Evolutionary conservation across 2,113 vertebrate species (phyloP).

Genomic region (Manacus vitellinus): DNA sequence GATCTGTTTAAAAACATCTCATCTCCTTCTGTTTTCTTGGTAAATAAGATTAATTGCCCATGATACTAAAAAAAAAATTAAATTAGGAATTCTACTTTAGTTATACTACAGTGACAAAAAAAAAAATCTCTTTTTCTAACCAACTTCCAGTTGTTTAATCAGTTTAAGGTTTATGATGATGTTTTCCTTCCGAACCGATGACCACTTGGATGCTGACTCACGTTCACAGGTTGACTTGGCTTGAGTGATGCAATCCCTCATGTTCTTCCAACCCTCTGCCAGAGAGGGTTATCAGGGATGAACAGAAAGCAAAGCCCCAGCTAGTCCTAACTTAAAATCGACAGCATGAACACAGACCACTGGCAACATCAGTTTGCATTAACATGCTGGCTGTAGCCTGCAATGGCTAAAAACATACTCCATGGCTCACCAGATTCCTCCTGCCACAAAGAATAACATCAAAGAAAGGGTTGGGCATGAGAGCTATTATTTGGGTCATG

Average conservation of each 20-base stretch:
- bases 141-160: background rate
- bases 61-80: background rate
- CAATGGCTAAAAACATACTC: background rate
- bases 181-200: background rate
- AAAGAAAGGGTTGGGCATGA: background rate
- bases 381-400: background rate
- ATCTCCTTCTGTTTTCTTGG: background rate
- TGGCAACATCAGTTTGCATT: background rate
- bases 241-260: background rate
- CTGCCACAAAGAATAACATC: background rate
- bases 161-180: background rate
- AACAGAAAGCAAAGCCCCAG: background rate
- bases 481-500: background rate
- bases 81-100: background rate
- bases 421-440: background rate
- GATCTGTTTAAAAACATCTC: background rate
- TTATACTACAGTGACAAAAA: background rate
- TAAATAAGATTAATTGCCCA: background rate
- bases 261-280: background rate
- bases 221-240: fast-evolving
- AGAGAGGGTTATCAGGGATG: background rate
- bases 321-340: background rate
- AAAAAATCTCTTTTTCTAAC: background rate
- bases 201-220: background rate
- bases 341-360: background rate